Evolutionary conservation across 2,888 invertebrate species (phyloP), one percentile per base, ranked within the genome.

Genomic region (Boloria selene): DNA sequence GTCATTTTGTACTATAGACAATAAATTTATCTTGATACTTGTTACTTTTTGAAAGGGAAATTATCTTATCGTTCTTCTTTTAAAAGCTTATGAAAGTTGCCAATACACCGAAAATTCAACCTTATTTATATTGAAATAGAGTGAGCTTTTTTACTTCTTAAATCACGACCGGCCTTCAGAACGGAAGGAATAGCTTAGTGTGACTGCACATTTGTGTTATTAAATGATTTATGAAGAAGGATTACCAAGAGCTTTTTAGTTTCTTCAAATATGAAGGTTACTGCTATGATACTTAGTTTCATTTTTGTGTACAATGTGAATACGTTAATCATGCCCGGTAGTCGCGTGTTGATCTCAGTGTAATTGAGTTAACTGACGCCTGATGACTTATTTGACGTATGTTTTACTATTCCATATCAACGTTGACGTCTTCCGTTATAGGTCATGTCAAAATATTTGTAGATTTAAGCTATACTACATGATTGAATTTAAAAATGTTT

Each of bases 321-420:
- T 75, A 74, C 61, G 88, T 88, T 89, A 88, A 89, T 87, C 88
- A 87, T 87, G 87, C 83, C 85, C 87, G 83, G 90, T 86, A 90
- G 90, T 85, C 80, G 85, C 86, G 85, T 91, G 91, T 91, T 92
- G 91, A 90, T 92, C 92, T 87, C 86, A 73, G 78, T 82, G 87
- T 91, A 92, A 92, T 91, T 90, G 91, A 90, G 90, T 89, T 90
- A 90, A 88, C 91, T 89, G 90, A 90, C 90, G 84, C 82, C 83
- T 90, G 90, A 90, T 90, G 91, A 91, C 90, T 91, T 90, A 91
- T 92, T 90, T 91, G 91, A 89, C 82, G 86, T 88, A 79, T 83
- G 84, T 87, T 88, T 85, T 82, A 84, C 84, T 74, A 77, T 74
- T 72, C 72, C 73, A 74, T 72, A 76, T 72, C 74, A 74, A 70